These are phyloP conservation scores for Melolontha melolontha DNA, from an alignment of 2,888 invertebrate species.

Conservation along the genomic window DNA sequence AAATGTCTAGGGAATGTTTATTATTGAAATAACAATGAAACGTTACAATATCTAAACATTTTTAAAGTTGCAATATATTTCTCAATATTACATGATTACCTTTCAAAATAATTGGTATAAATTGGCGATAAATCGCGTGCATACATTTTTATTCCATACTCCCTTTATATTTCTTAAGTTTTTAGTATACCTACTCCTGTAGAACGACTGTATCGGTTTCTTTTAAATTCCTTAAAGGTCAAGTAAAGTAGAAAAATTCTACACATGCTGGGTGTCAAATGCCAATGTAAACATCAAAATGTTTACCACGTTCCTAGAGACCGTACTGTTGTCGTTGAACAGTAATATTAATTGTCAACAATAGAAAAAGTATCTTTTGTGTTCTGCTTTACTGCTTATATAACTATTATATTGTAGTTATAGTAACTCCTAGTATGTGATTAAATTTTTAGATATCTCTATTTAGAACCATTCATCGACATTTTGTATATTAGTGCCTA, in stretches of 20 bases:
- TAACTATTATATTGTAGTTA: constrained; percentile 19
- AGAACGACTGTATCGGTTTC: constrained; percentile 21
- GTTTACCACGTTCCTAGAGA: constrained; percentile 37
- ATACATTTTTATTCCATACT: too few relatives aligned
- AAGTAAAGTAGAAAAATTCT: constrained; percentile 35
- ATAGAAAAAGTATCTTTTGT: constrained; percentile 49
- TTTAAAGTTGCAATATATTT: too few relatives aligned
- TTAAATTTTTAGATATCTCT: constrained; percentile 21
- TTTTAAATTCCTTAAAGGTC: constrained; percentile 38
- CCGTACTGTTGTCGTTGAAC: constrained; percentile 34
- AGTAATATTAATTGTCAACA: constrained; percentile 41
- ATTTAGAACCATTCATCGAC: constrained; percentile 1
- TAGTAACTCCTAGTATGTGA: constrained; percentile 19
- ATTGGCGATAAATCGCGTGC: too few relatives aligned
- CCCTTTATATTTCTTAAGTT: not conserved
- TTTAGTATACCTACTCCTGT: not conserved
- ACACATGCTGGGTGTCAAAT: constrained; percentile 44
- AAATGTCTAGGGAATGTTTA: too few relatives aligned
- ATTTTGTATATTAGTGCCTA: too few relatives aligned
- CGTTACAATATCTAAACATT: too few relatives aligned
- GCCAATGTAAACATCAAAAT: constrained; percentile 44
- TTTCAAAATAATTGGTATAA: too few relatives aligned
- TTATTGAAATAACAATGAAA: too few relatives aligned
- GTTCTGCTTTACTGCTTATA: constrained; percentile 35
- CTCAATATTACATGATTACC: too few relatives aligned